These are phyloP conservation scores for Acrossocheilus wenchowensis DNA, from an alignment of 2,797 vertebrate species.

Conservation along the genomic window DNA sequence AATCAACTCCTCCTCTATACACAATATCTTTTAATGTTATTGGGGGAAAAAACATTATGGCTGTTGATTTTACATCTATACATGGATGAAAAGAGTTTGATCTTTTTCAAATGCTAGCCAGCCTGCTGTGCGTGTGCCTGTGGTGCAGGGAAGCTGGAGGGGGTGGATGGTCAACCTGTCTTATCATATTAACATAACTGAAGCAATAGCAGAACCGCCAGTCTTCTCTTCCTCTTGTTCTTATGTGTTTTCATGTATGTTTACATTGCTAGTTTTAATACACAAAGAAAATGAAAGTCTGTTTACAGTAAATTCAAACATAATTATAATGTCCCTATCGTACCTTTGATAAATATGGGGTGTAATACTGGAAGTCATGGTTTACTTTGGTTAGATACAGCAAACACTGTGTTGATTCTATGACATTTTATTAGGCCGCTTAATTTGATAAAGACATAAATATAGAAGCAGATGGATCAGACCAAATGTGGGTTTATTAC, in stretches of 20 bases:
- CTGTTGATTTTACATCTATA: neutral
- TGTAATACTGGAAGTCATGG: neutral
- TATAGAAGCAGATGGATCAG: neutral
- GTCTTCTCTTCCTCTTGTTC: neutral
- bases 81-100: slow-evolving; percentile 6
- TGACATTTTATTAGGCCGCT: neutral
- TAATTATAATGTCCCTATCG: neutral
- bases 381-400: slow-evolving; percentile 7
- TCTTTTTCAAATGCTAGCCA: slow-evolving; percentile 31
- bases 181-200: slow-evolving; percentile 46
- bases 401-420: slow-evolving; percentile 1
- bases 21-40: neutral
- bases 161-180: slow-evolving; percentile 41
- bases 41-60: no score
- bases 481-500: neutral
- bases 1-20: neutral
- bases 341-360: neutral
- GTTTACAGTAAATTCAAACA: neutral
- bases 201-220: slow-evolving; percentile 16
- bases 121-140: slow-evolving; percentile 1
- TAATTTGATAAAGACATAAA: slow-evolving; percentile 1
- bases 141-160: slow-evolving; percentile 8
- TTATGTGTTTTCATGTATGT: slow-evolving; percentile 5
- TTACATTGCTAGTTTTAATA: neutral
- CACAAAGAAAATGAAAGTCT: neutral